Base-by-base conservation (phyloP, 2,113 vertebrate genomes). In the Alectura lathami region DNA sequence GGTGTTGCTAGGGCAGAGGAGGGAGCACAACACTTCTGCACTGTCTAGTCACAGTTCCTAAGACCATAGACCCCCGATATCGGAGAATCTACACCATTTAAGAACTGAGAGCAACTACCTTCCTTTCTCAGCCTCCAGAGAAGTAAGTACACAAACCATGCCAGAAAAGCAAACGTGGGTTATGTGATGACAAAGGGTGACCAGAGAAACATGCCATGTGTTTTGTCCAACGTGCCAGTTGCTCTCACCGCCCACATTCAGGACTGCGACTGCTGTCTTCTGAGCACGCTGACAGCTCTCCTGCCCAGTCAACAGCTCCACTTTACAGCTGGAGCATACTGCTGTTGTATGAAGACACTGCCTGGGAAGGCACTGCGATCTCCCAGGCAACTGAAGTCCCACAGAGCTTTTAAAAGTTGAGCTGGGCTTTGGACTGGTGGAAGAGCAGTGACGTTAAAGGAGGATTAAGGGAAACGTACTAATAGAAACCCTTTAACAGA, bases 121-220 rank as follows among this genome's bases (percentile, higher is more conserved):
- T 78, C 17, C 21, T 15, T 78, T 23, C 74, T 88, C n/a, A 32
- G 30, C 38, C 34, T 63, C 16, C 42, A 54, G 42, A 43, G 64
- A 89, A 82, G 69, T 7, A 89, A 82, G 69, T 7, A 32, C 27
- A 64, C 6, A 11, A 60, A 43, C 17, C 24, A 16, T 1, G 20
- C 11, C 32, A 9, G 1, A 4, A 66, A 53, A 90, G 10, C n/a
- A 78, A 82, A 50, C 22, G 24, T 45, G 34, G 12, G 22, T 23
- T 23, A 2, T 11, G 21, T 27, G 47, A 36, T 36, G n/a, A 34
- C 42, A 83, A 40, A n/a, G 27, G 30, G 62, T 12, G 16, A 70
- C 82, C 4, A 43, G 53, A 79, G 40, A 34, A 12, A 42, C 0
- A 1, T n/a, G 30, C 23, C 38, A 13, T 0, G 0, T 43, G 13